A percentile compares a stretch with the other conserved stretches of the same genome.
These are phyloP conservation scores for Thinocorus orbignyianus DNA, from an alignment of 2,113 vertebrate species.

Conservation along the genomic window DNA sequence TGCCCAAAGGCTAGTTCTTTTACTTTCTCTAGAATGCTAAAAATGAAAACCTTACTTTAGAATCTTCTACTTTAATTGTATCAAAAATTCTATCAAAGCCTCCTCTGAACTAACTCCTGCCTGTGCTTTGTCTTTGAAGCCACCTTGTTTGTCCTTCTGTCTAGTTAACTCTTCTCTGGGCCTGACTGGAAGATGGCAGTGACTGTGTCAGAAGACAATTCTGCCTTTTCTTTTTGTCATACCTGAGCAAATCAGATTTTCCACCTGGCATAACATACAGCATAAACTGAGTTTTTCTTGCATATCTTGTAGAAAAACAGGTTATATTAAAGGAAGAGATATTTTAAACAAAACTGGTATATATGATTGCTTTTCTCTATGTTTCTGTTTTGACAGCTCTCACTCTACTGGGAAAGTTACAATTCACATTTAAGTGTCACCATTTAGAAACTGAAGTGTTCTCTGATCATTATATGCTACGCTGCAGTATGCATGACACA, in stretches of 20 bases:
- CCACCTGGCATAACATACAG: not conserved
- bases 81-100: not conserved
- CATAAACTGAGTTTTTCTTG: not conserved
- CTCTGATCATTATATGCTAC: not conserved
- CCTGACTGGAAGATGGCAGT: not conserved
- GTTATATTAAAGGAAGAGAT: not conserved
- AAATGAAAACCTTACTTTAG: not conserved
- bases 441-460: not conserved
- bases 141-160: not conserved
- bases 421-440: not conserved
- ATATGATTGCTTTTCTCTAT: not conserved
- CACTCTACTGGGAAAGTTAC: not conserved
- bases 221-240: not conserved
- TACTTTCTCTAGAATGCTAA: not conserved
- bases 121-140: not conserved
- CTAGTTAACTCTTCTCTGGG: not conserved
- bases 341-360: not conserved
- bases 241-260: not conserved
- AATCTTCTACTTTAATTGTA: not conserved
- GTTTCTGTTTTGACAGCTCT: not conserved
- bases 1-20: not conserved
- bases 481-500: accelerated
- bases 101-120: not conserved
- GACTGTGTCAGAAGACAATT: not conserved
- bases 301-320: not conserved